phyloP scores from a whole-genome alignment of 1,140 invertebrate species.

The Dendroctonus valens region DNA sequence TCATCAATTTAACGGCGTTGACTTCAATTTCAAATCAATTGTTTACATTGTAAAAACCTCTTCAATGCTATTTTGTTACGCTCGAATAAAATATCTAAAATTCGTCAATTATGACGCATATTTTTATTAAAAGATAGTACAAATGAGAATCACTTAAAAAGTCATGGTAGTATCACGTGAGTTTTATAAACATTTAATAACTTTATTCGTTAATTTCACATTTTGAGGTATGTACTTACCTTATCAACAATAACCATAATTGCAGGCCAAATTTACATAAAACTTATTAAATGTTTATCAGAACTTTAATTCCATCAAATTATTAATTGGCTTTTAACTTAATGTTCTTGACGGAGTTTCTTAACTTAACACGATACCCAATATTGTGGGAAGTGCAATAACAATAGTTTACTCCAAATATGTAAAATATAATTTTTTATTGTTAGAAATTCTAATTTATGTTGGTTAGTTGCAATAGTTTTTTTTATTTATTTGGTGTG shows the following conservation, averaged over 20 bases:
- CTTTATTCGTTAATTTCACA: conserved; percentile 1
- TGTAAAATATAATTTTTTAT: conserved; percentile 25
- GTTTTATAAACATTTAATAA: conserved; percentile 17
- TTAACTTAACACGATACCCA: conserved; percentile 24
- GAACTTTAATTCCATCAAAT: conserved; percentile 12
- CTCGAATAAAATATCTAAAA: conserved; percentile 31
- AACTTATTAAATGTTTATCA: conserved; percentile 15
- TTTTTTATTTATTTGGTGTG: conserved; percentile 31
- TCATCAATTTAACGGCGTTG: background rate
- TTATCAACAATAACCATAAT: conserved; percentile 1
- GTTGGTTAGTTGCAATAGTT: conserved; percentile 25
- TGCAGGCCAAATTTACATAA: conserved; percentile 3
- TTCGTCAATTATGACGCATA: conserved; percentile 47
- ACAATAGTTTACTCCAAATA: conserved; percentile 24
- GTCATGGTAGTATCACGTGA: conserved; percentile 16
- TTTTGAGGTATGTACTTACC: background rate
- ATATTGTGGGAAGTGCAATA: conserved; percentile 43
- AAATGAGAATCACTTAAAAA: conserved; percentile 48
- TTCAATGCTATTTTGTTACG: conserved; percentile 42
- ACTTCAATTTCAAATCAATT: background rate
- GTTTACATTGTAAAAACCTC: background rate
- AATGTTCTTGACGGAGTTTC: conserved; percentile 24
- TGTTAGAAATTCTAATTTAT: conserved; percentile 42
- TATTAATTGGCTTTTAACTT: background rate
- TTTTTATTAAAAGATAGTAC: conserved; percentile 50